Base-by-base conservation (phyloP, 2,888 invertebrate species). In the Drosophila subquinaria region DNA sequence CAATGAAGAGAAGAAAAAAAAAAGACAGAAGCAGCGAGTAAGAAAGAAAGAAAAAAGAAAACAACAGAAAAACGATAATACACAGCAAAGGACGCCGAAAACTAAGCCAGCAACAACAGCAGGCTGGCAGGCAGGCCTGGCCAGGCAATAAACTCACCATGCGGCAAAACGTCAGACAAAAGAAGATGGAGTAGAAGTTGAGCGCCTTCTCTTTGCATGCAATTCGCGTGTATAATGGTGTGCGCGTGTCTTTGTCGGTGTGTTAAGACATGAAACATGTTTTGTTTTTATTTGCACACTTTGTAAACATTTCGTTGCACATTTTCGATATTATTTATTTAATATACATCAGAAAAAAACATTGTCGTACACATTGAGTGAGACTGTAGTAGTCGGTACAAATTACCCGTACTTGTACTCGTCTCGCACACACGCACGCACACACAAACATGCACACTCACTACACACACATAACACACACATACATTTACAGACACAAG, bases 141-240 rank as follows among this genome's bases (percentile, higher is more conserved):
- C 71, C 79, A 78, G 69, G 65, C 79, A 77, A 79, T 65, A 88
- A 84, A 84, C 84, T 84, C 84, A 84, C 84, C 84, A 84, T 84
- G 89, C 84, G 84, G 89, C 84, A 88, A 86, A 89, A 77, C 88
- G 86, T 86, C 84, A 84, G 84, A 84, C 89, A 84, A 89, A 84
- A 88, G 89, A 84, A 84, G 84, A 84, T 83, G 83, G 83, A 83
- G 83, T 88, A 82, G 81, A 81, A 81, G 71, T 83, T 81, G 81
- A 86, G 82, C 83, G 88, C 86, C 88, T 82, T 82, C 83, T 82
- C 83, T 85, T 86, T 68, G 80, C 80, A 76, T 79, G 80, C 77
- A 79, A 79, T 86, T 77, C 77, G 81, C 86, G 81, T 88, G 78
- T 78, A 71, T 80, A 85, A 69, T 74, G 60, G 77, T 79, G 80